A percentile compares a stretch with the other conserved stretches of the same genome.
phyloP scores from a whole-genome alignment of 2,113 vertebrate genomes.

The Tychaedon coryphoeus region DNA sequence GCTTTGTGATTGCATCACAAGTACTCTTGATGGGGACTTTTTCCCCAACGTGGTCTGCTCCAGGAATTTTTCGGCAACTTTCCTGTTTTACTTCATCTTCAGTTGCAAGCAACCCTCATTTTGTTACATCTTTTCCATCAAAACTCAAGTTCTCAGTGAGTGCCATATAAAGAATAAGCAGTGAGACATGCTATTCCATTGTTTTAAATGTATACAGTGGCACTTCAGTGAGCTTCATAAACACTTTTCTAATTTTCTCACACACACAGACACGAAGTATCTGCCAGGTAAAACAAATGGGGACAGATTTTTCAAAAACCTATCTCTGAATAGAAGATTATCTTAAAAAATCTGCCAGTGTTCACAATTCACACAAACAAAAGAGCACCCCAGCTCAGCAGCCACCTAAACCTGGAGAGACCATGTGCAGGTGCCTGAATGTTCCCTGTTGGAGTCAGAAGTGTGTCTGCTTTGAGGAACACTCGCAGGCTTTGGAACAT shows the following conservation, averaged over 20 bases:
- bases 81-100: background rate
- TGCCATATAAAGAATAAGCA: background rate
- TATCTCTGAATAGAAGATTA: background rate
- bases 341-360: background rate
- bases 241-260: background rate
- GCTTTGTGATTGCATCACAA: background rate
- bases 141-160: background rate
- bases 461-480: background rate
- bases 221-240: background rate
- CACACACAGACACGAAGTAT: too few species aligned
- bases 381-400: background rate
- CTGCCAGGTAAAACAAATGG: background rate
- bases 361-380: background rate
- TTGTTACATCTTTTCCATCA: background rate
- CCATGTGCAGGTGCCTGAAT: background rate
- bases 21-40: background rate
- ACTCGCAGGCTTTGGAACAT: rapidly evolving
- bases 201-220: background rate
- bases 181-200: rapidly evolving
- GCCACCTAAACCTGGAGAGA: background rate
- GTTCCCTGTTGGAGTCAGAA: background rate
- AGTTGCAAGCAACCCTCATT: background rate
- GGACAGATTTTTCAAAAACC: background rate
- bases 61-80: background rate
- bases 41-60: background rate